Evolutionary conservation across 2,113 vertebrate species (phyloP).

Genomic region (Paradoxurus hermaphroditus): DNA sequence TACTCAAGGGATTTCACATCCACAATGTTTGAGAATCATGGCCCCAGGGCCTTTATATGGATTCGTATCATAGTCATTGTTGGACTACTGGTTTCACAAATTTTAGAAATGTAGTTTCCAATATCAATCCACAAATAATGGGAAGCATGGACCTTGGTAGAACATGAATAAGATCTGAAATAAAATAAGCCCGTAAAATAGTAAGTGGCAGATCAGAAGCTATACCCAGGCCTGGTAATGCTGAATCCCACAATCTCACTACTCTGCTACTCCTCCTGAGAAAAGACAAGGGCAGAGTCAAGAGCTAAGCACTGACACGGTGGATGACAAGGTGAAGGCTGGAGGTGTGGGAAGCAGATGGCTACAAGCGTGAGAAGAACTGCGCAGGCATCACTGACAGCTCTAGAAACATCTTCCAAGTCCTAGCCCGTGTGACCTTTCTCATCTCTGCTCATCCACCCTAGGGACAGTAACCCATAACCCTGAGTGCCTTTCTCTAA

Average conservation of each 20-base stretch:
- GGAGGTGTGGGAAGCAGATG: background rate
- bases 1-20: background rate
- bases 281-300: background rate
- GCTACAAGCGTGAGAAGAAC: background rate
- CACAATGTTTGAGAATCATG: background rate
- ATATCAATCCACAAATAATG: background rate
- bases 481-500: background rate
- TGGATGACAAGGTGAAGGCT: background rate
- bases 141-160: background rate
- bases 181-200: background rate
- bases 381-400: rapidly evolving
- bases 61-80: background rate
- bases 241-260: background rate
- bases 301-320: background rate
- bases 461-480: background rate
- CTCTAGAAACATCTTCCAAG: background rate
- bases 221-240: background rate
- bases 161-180: background rate
- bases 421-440: background rate
- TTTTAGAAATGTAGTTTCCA: background rate
- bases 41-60: background rate
- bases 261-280: background rate
- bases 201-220: background rate
- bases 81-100: background rate
- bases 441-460: background rate